These are phyloP conservation scores for Heterotis niloticus DNA, from an alignment of 2,113 vertebrate species.

Conservation along the genomic window DNA sequence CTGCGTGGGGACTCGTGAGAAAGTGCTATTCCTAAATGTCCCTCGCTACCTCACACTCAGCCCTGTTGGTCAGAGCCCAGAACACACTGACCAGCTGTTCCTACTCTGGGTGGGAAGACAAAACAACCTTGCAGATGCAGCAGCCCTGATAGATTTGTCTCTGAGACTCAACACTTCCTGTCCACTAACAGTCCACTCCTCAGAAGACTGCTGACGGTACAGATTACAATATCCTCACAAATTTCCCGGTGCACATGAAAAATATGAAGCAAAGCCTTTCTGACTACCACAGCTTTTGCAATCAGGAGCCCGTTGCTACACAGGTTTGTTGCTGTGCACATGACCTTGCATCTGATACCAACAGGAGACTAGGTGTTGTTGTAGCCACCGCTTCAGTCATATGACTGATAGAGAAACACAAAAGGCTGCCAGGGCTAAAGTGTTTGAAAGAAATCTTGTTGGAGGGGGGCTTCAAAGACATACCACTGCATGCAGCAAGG, in stretches of 20 bases:
- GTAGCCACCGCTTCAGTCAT: not conserved
- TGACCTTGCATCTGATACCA: too few relatives aligned
- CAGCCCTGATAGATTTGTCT: not conserved
- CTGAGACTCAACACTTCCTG: not conserved
- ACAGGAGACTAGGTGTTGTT: slow-evolving; percentile 3
- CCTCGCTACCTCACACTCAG: too few relatives aligned
- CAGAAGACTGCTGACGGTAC: not conserved
- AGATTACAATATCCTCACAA: too few relatives aligned
- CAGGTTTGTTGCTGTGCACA: too few relatives aligned
- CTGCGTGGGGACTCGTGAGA: too few relatives aligned
- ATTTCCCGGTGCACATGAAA: too few relatives aligned
- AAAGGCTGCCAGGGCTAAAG: slow-evolving; percentile 34
- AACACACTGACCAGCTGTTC: not conserved
- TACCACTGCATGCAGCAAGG: not conserved
- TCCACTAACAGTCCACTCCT: not conserved
- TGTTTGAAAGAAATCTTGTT: slow-evolving; percentile 15
- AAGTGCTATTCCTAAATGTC: too few relatives aligned
- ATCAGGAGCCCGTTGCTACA: too few relatives aligned
- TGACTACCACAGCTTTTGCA: too few relatives aligned
- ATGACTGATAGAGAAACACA: slow-evolving; percentile 21
- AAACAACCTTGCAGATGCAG: not conserved
- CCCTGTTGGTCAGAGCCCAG: not conserved
- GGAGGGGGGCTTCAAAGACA: not conserved
- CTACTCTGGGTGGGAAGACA: not conserved
- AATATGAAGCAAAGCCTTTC: too few relatives aligned